Evolutionary conservation across 92 coral and sea anemone species (phyloP), one percentile per base, ranked within the genome.

Genomic region (Diadumene lineata): DNA sequence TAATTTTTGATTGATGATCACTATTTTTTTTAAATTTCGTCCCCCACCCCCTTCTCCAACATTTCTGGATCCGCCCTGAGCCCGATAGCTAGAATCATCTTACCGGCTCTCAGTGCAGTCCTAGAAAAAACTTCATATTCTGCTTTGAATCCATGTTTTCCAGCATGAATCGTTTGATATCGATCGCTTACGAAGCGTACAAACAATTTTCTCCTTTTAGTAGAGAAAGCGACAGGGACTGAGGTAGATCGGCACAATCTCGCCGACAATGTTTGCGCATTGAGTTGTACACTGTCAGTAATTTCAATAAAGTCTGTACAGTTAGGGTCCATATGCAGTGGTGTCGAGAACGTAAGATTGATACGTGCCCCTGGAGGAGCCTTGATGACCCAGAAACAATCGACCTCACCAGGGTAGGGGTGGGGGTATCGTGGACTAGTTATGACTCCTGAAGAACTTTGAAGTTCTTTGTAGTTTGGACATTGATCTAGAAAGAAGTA

Each of bases 401-500:
- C 82, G 46, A 58, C 56, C 34, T 78, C 34, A 16, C 82, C 82
- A 21, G 82, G 82, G 69, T 67, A 78, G 46, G 82, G 82, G 50
- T 66, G 69, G n/a, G 82, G 82, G 43, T 67, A 78, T 23, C 82
- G 51, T 56, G 82, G 82, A 46, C 82, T 78, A 26, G 64, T 55
- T 50, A 78, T 78, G 22, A 28, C 29, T 24, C 82, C 82, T 67
- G 68, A 4, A 19, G 29, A 23, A 60, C 34, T 65, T 19, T 56
- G 60, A 15, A 78, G 60, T 31, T 67, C 68, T 25, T 28, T 67
- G 69, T 68, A 58, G 29, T 60, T 60, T 19, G 72, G 56, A 53
- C 82, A 78, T 21, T 68, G 69, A 32, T 57, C 82, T 78, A 66
- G 21, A 30, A 48, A 24, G 13, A 7, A 7, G n/a, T n/a, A n/a